Percentiles rank a stretch among this genome's conserved stretches.
phyloP scores from a whole-genome alignment of 2,113 vertebrate genomes.

The Riparia riparia region DNA sequence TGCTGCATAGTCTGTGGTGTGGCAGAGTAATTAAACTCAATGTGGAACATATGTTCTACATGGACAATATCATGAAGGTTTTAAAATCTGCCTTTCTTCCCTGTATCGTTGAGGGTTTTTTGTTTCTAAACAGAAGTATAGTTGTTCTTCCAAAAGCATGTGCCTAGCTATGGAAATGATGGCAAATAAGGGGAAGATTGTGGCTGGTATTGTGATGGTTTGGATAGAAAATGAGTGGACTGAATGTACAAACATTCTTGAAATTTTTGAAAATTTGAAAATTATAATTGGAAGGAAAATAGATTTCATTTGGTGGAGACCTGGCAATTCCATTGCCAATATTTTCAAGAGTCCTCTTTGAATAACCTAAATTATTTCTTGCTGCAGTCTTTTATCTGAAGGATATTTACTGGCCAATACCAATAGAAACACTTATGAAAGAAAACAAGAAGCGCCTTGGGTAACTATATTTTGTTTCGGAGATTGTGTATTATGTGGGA shows the following conservation, averaged over 20 bases:
- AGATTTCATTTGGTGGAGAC: neutral
- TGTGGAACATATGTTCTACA: neutral
- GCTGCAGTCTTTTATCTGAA: neutral
- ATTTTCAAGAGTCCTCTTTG: neutral
- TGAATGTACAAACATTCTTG: neutral
- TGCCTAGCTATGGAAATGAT: neutral
- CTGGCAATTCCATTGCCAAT: neutral
- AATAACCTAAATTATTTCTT: neutral
- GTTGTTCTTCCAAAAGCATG: neutral
- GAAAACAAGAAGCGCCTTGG: neutral
- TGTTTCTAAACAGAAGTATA: neutral
- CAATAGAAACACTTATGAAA: neutral
- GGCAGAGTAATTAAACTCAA: neutral
- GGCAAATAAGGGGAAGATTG: neutral
- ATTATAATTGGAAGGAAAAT: neutral
- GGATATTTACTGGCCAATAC: neutral
- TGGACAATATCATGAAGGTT: neutral
- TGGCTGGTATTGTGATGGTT: neutral
- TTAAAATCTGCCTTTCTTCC: neutral
- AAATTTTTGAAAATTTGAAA: neutral
- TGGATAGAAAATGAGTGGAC: neutral
- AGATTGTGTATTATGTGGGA: neutral
- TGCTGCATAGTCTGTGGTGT: fast-evolving
- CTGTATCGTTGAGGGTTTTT: neutral
- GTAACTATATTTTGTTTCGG: neutral